Percentiles rank a stretch among this genome's conserved stretches.
Conservation (phyloP, 2,888 invertebrate species). For the Anodontia alba region DNA sequence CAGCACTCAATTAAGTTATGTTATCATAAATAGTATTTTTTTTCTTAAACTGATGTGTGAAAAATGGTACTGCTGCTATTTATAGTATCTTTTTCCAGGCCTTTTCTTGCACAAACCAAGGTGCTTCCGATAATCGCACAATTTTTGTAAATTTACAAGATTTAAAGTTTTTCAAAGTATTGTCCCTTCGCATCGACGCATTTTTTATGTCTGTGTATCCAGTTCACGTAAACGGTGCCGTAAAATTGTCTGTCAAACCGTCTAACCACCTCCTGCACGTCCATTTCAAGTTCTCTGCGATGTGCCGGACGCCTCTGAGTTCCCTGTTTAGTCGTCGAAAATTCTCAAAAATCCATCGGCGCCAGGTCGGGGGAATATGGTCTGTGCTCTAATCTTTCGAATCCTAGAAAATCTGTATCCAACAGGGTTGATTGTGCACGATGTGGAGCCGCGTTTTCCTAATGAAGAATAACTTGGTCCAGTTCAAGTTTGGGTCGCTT, state of each 20-base stretch:
- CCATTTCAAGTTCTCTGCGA: background rate
- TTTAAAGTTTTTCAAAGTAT: background rate
- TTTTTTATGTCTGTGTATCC: background rate
- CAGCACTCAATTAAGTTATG: background rate
- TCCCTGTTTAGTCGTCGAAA: background rate
- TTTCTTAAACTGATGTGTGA: background rate
- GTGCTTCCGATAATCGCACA: background rate
- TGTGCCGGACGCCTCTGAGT: background rate
- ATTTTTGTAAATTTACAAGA: background rate
- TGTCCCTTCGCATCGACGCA: background rate
- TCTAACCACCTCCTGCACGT: background rate
- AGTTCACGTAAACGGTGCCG: too few relatives aligned
- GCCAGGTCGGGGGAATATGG: background rate
- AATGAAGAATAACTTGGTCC: background rate
- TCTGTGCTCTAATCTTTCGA: too few relatives aligned
- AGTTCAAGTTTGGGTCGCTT: background rate
- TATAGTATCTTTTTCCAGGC: background rate
- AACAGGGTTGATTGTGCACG: background rate
- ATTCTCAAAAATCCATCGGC: background rate
- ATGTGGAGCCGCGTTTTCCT: background rate
- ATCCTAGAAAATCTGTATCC: too few relatives aligned
- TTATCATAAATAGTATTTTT: background rate
- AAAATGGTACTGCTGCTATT: background rate
- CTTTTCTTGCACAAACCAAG: background rate
- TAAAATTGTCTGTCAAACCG: background rate